These are phyloP conservation scores for Calephelis nemesis DNA, from an alignment of 1,140 invertebrate genomes.

Conservation along the genomic window DNA sequence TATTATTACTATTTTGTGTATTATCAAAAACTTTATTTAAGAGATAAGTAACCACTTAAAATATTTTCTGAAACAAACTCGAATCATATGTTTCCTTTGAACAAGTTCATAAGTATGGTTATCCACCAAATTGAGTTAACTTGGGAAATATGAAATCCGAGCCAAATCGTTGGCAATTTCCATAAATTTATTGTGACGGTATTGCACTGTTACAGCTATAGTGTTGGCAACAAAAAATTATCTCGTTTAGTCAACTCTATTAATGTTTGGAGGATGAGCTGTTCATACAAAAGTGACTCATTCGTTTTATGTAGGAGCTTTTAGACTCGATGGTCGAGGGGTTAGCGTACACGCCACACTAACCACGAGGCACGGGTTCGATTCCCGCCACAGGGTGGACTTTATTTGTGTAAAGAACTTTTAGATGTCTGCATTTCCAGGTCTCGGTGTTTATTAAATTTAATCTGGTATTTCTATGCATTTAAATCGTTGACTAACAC, in stretches of 20 bases:
- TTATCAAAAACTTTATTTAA: not conserved
- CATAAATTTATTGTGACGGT: not conserved
- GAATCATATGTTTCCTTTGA: not conserved
- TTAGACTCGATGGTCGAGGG: no score
- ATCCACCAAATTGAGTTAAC: not conserved
- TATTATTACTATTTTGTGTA: not conserved
- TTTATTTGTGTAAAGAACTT: no score
- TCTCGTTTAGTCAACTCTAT: not conserved
- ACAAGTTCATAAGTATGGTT: not conserved
- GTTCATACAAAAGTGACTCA: no score
- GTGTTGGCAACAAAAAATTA: not conserved
- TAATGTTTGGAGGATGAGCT: not conserved
- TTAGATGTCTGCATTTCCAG: no score
- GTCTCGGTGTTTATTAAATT: no score
- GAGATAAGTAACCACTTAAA: no score
- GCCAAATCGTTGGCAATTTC: slow-evolving; percentile 10
- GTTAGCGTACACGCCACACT: no score
- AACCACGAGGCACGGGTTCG: no score
- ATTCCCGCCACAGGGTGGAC: no score
- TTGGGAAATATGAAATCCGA: not conserved
- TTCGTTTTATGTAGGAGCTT: no score
- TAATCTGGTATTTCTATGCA: no score
- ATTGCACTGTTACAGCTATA: not conserved
- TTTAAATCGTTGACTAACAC: no score
- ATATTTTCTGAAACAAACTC: not conserved